phyloP scores from a whole-genome alignment of 2,888 invertebrate genomes.

The Drosophila ezoana region DNA sequence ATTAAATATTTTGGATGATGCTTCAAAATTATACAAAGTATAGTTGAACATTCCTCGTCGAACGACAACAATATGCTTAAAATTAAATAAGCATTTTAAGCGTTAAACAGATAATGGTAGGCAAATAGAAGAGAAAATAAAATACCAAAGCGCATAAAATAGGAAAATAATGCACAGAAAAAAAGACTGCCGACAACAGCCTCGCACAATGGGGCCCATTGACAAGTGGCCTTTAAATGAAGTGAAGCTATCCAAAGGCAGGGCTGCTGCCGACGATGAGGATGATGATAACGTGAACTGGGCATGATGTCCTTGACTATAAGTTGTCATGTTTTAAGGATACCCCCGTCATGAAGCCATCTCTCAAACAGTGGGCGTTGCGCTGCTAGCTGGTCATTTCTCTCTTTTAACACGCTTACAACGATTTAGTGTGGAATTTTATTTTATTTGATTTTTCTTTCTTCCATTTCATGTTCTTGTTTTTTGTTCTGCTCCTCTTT shows the following conservation, averaged over 20 bases:
- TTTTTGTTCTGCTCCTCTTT: constrained; percentile 8
- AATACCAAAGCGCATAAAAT: constrained; percentile 43
- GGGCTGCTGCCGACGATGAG: constrained; percentile 22
- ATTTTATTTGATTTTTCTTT: constrained; percentile 20
- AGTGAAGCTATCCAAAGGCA: constrained; percentile 45
- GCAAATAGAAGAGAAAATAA: constrained; percentile 35
- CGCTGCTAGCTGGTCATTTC: constrained; percentile 40
- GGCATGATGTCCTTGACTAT: constrained; percentile 69
- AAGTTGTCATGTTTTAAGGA: constrained; percentile 53
- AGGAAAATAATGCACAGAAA: not conserved
- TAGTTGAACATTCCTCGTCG: not conserved
- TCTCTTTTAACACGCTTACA: constrained; percentile 61
- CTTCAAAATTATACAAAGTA: not conserved
- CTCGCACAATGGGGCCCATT: constrained; percentile 52
- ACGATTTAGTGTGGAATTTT: constrained; percentile 60
- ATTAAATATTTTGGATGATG: no score
- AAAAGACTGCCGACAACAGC: constrained; percentile 25
- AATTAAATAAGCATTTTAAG: constrained; percentile 46
- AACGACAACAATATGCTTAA: constrained; percentile 10
- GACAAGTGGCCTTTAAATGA: constrained; percentile 78
- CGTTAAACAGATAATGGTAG: constrained; percentile 40
- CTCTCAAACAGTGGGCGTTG: constrained; percentile 22
- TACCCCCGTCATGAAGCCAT: constrained; percentile 11
- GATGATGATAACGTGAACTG: constrained; percentile 22
- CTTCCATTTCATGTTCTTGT: constrained; percentile 24